phyloP scores from a whole-genome alignment of 2,797 vertebrate genomes.

The Neosalanx taihuensis region DNA sequence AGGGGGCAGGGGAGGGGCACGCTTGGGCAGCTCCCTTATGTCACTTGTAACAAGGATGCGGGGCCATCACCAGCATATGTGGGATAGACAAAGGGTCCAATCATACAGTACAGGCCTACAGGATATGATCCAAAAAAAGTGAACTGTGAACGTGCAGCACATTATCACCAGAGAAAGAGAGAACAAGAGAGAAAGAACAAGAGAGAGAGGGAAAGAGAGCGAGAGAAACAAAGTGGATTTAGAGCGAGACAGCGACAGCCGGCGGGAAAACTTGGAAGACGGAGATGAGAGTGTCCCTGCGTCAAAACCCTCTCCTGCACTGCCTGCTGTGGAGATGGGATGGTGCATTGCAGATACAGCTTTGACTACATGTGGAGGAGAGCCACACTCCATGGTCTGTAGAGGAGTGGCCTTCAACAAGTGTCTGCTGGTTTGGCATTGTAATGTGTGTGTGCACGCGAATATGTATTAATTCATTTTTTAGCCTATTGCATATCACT shows the following conservation, averaged over 20 bases:
- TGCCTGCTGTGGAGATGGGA: conserved; percentile 55
- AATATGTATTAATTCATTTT: not conserved
- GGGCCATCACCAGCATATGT: too few species aligned
- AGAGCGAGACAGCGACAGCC: conserved; percentile 15
- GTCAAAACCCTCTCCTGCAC: conserved; percentile 66
- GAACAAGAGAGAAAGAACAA: not conserved
- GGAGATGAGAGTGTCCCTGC: conserved; percentile 67
- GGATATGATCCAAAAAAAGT: too few species aligned
- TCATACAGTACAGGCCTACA: too few species aligned
- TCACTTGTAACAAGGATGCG: too few species aligned
- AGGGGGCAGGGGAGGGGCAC: too few species aligned
- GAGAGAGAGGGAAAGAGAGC: conserved; percentile 1
- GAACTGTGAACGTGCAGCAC: too few species aligned
- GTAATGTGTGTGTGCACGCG: not conserved
- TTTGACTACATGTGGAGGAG: conserved; percentile 46
- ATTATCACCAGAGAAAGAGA: too few species aligned
- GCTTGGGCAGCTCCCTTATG: too few species aligned
- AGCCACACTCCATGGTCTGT: conserved; percentile 33
- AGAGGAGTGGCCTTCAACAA: conserved; percentile 54
- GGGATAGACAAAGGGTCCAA: too few species aligned
- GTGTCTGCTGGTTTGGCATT: conserved; percentile 25
- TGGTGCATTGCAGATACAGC: conserved; percentile 72
- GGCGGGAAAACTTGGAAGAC: conserved; percentile 52
- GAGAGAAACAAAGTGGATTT: conserved; percentile 7
- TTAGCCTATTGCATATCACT: too few species aligned